Base-by-base conservation (phyloP, 23 tunicate species). In the Ascidia mentula region DNA sequence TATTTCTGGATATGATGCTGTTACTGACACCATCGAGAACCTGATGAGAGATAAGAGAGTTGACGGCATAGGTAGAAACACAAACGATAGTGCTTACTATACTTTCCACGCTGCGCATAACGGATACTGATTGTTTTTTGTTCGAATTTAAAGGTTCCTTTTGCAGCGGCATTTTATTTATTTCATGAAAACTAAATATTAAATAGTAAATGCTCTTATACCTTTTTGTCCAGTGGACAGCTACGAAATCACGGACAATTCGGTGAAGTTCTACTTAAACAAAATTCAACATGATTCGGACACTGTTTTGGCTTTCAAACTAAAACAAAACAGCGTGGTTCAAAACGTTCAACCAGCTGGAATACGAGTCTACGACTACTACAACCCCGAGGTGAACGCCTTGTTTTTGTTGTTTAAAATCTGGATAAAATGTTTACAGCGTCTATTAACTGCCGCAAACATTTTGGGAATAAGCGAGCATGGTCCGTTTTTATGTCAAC, bases 21-120 rank as follows among this genome's bases (percentile, higher is more conserved):
- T 80, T 34, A 75, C 72, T 30, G 33, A 74, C 5, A 73, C 85
- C 31, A 24, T 86, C n/a, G 40, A 37, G 0, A 34, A 37, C 13
- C 24, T 86, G 69, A 42, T 22, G n/a, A 36, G 0, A 39, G 40
- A 32, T 22, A 6, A 78, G 6, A 35, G 32, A 1, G 59, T 61
- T 6, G 92, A 87, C 72, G 92, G 92, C 18, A 31, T 75, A 0
- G 46, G 92, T 87, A 69, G n/a, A n/a, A n/a, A n/a, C n/a, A n/a
- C n/a, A n/a, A n/a, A n/a, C n/a, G n/a, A n/a, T n/a, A n/a, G n/a
- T n/a, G n/a, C n/a, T n/a, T n/a, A n/a, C n/a, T n/a, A n/a, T n/a
- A n/a, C n/a, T n/a, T n/a, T n/a, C n/a, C n/a, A n/a, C n/a, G n/a
- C n/a, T n/a, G n/a, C 65, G 65, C 24, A 53, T 53, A 42, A 42